Evolutionary conservation across 2,888 invertebrate species (phyloP), one percentile per base, ranked within the genome.

Genomic region (Drosophila diplacantha): DNA sequence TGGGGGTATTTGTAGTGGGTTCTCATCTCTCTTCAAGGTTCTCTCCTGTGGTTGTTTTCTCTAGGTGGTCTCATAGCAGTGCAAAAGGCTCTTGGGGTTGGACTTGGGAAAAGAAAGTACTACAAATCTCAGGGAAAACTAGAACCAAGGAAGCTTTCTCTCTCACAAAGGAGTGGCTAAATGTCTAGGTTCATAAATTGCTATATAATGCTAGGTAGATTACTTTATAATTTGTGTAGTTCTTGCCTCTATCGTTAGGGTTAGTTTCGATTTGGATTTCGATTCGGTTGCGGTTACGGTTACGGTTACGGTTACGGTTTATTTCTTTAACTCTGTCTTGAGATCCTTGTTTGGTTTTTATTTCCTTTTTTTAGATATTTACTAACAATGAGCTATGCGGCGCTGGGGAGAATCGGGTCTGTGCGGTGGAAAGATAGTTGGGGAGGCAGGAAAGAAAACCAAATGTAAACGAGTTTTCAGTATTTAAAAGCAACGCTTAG

Each of bases 41-140:
- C 49, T 49, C 46, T 49, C 35, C 47, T n/a, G 59, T 62, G 67
- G 56, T 57, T 60, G 20, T 55, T 57, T 68, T 66, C 51, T 81
- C 76, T 83, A 75, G 83, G 83, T 81, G 79, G 79, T 83, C 78
- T 82, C 71, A 72, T 83, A 83, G 83, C 79, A 83, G 79, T 80
- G 83, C 79, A 83, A 83, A 76, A 76, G 76, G 76, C 76, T 68
- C 72, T 63, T 44, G 49, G 62, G 54, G 64, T 73, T 75, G 14
- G 37, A 7, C 59, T 62, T 62, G 14, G 4, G 16, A 5, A 50
- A 32, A 2, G 16, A 14, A 46, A 29, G 5, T 20, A 18, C 29
- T 4, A 31, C 14, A 11, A 12, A n/a, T 4, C 6, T 32, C 4
- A 0, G 18, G 41, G 3, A 3, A 18, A 39, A 32, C 16, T 22